Evolutionary conservation across 2,888 invertebrate genomes (phyloP), one percentile per base, ranked within the genome.

Genomic region (Rhamphomyia laevipes): DNA sequence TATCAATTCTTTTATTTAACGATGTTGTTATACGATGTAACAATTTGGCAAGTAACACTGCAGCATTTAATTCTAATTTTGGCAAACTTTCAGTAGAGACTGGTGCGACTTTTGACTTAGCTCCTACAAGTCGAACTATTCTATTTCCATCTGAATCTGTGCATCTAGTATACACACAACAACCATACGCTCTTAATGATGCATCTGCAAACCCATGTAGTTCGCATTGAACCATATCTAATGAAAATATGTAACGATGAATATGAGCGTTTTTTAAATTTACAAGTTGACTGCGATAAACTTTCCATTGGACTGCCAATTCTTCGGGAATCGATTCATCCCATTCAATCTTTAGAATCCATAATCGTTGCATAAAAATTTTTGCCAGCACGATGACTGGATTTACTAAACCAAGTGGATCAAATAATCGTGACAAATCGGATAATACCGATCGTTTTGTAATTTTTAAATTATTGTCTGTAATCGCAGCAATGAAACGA

Each of bases 301-400:
- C 11, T 16, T 2, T 7, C 17, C 38, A 38, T 18, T 17, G 9
- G 3, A 11, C 12, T 10, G 16, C 17, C 4, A 10, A 18, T 6
- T 7, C 38, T 5, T 6, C 17, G 4, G 15, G 38, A 11, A 38
- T 10, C 11, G 17, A 7, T 10, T 2, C 5, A 7, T 54, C 47
- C 51, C 53, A 53, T 2, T 50, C 31, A 4, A 53, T 30, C 15
- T 52, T 55, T 11, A 50, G 27, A 9, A 45, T 46, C 44, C 51
- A 53, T 4, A 53, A 38, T 3, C 48, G 37, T 23, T 53, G 48
- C 49, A 56, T 27, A 4, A 53, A 37, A 2, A 55, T 48, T 50
- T 55, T 54, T 15, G 53, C 51, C 1, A 37, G 21, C n/a, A 54
- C 18, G 10, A 52, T 46, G 1, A 57, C 51, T 3, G 53, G 54